Evolutionary conservation across 2,888 invertebrate genomes (phyloP).

Genomic region (Mongoloraphidia duomilia): DNA sequence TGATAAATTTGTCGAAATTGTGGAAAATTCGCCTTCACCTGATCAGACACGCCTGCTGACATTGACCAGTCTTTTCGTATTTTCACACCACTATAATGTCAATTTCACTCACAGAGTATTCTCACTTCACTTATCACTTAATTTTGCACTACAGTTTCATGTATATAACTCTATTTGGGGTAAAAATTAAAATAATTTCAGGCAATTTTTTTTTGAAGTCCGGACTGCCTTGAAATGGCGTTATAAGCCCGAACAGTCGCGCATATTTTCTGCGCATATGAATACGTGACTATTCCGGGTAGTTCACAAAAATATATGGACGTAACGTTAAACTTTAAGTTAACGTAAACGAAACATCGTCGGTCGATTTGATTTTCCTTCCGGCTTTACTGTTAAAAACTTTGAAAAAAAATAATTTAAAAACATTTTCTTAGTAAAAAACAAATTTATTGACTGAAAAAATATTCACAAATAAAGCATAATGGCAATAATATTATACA

Average conservation of each 20-base stretch:
- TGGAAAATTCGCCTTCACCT: constrained; percentile 45
- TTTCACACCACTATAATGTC: constrained; percentile 29
- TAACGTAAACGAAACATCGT: no score
- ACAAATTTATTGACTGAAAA: no score
- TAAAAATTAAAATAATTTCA: constrained; percentile 4
- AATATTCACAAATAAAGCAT: no score
- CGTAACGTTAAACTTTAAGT: no score
- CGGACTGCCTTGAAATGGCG: constrained; percentile 30
- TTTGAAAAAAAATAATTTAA: no score
- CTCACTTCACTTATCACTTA: not conserved
- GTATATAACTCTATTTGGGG: not conserved
- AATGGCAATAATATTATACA: no score
- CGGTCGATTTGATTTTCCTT: no score
- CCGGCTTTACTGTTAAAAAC: no score
- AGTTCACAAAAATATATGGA: not conserved
- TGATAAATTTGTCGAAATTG: constrained; percentile 9
- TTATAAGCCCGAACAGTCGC: constrained; percentile 17
- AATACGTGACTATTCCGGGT: constrained; percentile 5
- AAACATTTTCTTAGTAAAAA: no score
- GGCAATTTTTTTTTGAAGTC: constrained; percentile 10
- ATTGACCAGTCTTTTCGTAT: constrained; percentile 57
- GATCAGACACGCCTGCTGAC: constrained; percentile 86
- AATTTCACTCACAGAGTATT: constrained; percentile 7
- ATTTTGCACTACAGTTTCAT: not conserved
- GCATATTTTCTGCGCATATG: constrained; percentile 4